Conservation (phyloP, 2,888 invertebrate genomes). For the Drosophila rellima region DNA sequence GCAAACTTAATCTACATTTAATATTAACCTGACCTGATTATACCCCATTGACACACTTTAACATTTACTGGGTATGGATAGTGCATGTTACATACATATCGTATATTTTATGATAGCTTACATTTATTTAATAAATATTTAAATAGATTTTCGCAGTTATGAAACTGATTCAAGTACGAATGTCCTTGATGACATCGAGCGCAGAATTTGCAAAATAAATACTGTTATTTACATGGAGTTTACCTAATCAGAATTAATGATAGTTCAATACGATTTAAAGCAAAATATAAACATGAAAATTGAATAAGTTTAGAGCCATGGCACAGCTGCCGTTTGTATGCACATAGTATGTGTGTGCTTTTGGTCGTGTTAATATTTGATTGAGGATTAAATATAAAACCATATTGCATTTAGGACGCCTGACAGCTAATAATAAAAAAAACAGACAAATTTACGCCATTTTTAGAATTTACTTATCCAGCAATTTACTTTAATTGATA, state of each 20-base stretch:
- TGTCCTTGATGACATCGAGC: slow-evolving; percentile 11
- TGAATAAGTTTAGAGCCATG: slow-evolving; percentile 10
- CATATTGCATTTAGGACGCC: slow-evolving; percentile 14
- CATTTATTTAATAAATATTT: slow-evolving; percentile 59
- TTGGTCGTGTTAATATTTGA: slow-evolving; percentile 62
- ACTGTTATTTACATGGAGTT: slow-evolving; percentile 24
- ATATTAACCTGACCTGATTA: not conserved
- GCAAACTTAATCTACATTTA: not conserved
- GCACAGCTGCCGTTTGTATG: not conserved
- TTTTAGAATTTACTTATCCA: slow-evolving; percentile 1
- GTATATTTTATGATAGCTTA: slow-evolving; percentile 26
- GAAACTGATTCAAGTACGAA: slow-evolving; percentile 33
- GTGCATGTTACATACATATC: not conserved
- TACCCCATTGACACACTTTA: not conserved
- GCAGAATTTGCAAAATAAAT: slow-evolving; percentile 21
- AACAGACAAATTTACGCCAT: slow-evolving; percentile 7
- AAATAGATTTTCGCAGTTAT: slow-evolving; percentile 29
- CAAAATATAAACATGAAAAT: slow-evolving; percentile 13
- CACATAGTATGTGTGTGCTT: slow-evolving; percentile 2
- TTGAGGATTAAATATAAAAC: slow-evolving; percentile 58
- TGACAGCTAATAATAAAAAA: slow-evolving; percentile 6
- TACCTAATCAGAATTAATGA: slow-evolving; percentile 53
- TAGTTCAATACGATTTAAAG: slow-evolving; percentile 32
- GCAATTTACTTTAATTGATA: slow-evolving; percentile 36
- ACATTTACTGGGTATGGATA: not conserved